These are phyloP conservation scores for Dicrurus megarhynchus DNA, from an alignment of 2,113 vertebrate species.

Conservation along the genomic window DNA sequence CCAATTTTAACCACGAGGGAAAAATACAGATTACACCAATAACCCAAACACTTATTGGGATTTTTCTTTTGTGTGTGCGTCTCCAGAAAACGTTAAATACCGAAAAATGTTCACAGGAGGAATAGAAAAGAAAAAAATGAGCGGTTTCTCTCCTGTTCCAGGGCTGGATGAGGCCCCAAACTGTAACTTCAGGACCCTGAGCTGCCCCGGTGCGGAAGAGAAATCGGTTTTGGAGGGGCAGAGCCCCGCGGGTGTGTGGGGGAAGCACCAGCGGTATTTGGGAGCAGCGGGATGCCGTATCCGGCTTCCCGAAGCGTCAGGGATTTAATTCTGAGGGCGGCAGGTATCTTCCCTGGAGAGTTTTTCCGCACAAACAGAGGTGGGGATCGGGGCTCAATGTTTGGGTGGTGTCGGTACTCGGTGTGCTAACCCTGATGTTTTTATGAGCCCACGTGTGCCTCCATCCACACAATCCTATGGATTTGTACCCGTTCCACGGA, in stretches of 20 bases:
- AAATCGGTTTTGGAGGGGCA: neutral
- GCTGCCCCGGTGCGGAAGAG: neutral
- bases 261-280: neutral
- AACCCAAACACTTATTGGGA: neutral
- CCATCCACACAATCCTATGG: accelerated
- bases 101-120: neutral
- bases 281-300: accelerated
- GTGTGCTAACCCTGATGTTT: neutral
- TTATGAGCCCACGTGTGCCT: accelerated
- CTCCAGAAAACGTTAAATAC: neutral
- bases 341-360: neutral
- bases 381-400: neutral
- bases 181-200: neutral
- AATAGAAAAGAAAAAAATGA: neutral
- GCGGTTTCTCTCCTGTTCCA: accelerated
- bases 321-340: accelerated
- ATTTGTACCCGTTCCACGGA: neutral
- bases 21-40: neutral
- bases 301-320: neutral
- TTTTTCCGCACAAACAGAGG: neutral
- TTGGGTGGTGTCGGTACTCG: too few relatives aligned
- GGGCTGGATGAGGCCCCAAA: neutral
- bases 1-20: accelerated
- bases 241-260: neutral
- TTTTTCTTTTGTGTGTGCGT: too few relatives aligned